A percentile compares a stretch with the other conserved stretches of the same genome.
Conservation (phyloP, 2,113 vertebrate species). For the Turnix velox region DNA sequence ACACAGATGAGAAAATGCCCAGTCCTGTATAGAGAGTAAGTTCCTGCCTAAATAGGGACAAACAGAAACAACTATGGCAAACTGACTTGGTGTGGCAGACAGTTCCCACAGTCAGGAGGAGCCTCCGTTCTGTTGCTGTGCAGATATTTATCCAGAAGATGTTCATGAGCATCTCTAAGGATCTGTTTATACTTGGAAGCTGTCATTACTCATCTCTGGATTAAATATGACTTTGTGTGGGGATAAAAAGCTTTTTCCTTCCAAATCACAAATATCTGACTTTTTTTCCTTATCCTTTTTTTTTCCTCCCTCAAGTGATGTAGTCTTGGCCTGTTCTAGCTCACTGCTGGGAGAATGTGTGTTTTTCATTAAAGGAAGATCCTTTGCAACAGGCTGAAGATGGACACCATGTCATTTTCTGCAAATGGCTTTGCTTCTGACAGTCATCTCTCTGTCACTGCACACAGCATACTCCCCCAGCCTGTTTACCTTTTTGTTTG, state of each 20-base stretch:
- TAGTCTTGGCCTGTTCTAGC: background rate
- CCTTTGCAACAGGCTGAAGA: background rate
- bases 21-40: rapidly evolving
- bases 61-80: background rate
- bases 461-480: rapidly evolving
- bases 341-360: background rate
- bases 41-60: background rate
- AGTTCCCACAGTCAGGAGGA: background rate
- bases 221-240: background rate
- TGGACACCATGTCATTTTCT: background rate
- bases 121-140: background rate
- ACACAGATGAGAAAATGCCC: background rate
- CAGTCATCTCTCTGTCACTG: background rate
- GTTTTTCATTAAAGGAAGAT: background rate
- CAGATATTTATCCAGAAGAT: background rate
- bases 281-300: background rate
- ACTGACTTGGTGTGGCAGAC: background rate
- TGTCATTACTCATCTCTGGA: background rate
- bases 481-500: background rate
- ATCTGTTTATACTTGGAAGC: background rate
- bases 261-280: background rate
- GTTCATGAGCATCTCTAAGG: background rate
- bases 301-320: background rate
- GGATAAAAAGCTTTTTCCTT: background rate
- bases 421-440: background rate